Evolutionary conservation across 2,797 vertebrate species (phyloP), one percentile per base, ranked within the genome.

Genomic region (Psittacula derbiana): DNA sequence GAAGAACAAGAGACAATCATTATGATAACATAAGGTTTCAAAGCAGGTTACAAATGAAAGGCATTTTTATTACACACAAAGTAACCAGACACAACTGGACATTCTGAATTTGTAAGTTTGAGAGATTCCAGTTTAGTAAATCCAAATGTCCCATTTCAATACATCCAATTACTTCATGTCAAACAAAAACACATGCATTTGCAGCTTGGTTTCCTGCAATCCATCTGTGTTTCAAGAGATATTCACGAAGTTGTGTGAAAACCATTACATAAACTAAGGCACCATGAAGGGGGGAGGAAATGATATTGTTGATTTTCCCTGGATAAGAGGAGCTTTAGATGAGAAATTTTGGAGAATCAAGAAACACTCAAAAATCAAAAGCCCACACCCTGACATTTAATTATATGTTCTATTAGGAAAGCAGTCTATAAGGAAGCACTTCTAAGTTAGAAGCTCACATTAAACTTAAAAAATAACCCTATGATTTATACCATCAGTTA

Each of bases 341-440:
- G 27, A 70, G 36, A 66, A 62, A 80, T 82, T 92, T 1, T 70
- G 16, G 11, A 50, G 17, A 90, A 88, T 9, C 5, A 58, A 88
- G 80, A 91, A 40, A 1, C 30, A 43, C 14, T 73, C 21, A 76
- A 84, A 88, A 83, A 83, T 80, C 43, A 96, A 82, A 93, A 90
- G 52, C 49, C 55, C 24, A 62, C 17, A 38, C 18, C 2, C 12
- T 74, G n/a, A 66, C 20, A 47, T 52, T 89, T 81, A 80, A 44
- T 80, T 73, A 76, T 14, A 44, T 36, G 47, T 9, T 67, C n/a
- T 15, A 71, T 21, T 15, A 50, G 30, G 28, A 85, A 91, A 91
- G 55, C 4, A 50, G 55, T 49, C 47, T 79, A 66, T 80, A 55
- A 89, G 57, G 40, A 87, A 90, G 57, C 14, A 80, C 16, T 85